These are phyloP conservation scores for Tetramorium bicarinatum DNA, from an alignment of 2,888 invertebrate species.

Conservation along the genomic window DNA sequence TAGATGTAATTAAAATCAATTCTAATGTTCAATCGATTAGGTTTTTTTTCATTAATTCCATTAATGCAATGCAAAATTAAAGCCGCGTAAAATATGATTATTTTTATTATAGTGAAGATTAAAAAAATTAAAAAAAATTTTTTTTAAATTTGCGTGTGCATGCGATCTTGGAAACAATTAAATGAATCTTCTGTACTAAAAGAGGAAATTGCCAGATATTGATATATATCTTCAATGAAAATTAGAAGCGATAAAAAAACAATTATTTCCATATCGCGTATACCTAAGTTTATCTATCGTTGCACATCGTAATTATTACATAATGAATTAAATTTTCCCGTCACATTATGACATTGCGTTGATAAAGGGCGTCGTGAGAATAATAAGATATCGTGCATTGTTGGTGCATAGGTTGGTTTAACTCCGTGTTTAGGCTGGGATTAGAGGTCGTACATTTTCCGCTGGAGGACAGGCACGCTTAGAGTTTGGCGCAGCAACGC, in stretches of 20 bases:
- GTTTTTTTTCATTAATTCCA: not conserved
- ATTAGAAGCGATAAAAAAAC: not conserved
- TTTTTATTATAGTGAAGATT: no score
- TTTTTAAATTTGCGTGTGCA: not conserved
- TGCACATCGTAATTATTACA: not conserved
- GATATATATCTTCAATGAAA: not conserved
- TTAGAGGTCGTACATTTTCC: constrained; percentile 53
- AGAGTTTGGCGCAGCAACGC: constrained; percentile 51
- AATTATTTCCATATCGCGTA: not conserved
- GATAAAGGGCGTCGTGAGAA: not conserved
- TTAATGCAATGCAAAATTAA: not conserved
- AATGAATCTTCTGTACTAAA: not conserved
- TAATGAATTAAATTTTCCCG: not conserved
- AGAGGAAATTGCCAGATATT: not conserved
- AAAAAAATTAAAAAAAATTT: not conserved
- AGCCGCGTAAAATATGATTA: not conserved
- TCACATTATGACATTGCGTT: not conserved
- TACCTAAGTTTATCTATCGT: not conserved
- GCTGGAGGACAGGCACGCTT: constrained; percentile 37
- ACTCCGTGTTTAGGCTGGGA: constrained; percentile 55
- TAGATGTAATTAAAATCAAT: not conserved
- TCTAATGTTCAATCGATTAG: not conserved
- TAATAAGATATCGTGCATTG: not conserved
- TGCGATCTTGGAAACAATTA: not conserved
- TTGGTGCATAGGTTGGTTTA: not conserved